Conservation (phyloP, 2,888 invertebrate species). For the Drosophila subsilvestris region DNA sequence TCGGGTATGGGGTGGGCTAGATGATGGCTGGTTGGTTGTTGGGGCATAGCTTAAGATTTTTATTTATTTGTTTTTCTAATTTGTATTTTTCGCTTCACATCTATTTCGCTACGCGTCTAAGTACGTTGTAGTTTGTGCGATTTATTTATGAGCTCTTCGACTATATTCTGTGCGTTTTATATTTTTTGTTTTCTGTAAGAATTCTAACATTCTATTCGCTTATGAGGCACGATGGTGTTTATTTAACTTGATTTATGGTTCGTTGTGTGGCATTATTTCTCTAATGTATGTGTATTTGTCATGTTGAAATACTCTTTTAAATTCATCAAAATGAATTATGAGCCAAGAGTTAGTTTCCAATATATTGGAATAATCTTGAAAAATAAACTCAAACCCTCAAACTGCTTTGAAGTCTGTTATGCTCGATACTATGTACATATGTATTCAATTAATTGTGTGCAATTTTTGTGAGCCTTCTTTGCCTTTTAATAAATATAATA, state of each 20-base stretch:
- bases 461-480: too few species aligned
- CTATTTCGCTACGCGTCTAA: constrained; percentile 50
- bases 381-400: not conserved
- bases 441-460: too few species aligned
- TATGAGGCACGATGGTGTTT: constrained; percentile 58
- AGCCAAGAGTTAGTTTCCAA: not conserved
- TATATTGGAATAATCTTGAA: not conserved
- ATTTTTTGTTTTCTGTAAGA: constrained; percentile 7
- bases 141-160: constrained; percentile 66
- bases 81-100: constrained; percentile 60
- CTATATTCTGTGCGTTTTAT: constrained; percentile 26
- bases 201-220: constrained; percentile 38
- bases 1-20: constrained; percentile 31
- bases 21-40: constrained; percentile 3
- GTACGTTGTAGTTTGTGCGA: constrained; percentile 54
- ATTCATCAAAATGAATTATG: constrained; percentile 5
- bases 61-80: constrained; percentile 76
- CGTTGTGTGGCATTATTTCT: constrained; percentile 45
- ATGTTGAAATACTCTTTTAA: constrained; percentile 13
- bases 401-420: too few species aligned
- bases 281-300: constrained; percentile 46
- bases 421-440: too few species aligned
- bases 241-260: constrained; percentile 63
- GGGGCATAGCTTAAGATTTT: constrained; percentile 64
- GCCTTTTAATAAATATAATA: too few species aligned